A percentile compares a stretch with the other conserved stretches of the same genome.
phyloP scores from a whole-genome alignment of 2,113 vertebrate species.

The Pangasianodon gigas region DNA sequence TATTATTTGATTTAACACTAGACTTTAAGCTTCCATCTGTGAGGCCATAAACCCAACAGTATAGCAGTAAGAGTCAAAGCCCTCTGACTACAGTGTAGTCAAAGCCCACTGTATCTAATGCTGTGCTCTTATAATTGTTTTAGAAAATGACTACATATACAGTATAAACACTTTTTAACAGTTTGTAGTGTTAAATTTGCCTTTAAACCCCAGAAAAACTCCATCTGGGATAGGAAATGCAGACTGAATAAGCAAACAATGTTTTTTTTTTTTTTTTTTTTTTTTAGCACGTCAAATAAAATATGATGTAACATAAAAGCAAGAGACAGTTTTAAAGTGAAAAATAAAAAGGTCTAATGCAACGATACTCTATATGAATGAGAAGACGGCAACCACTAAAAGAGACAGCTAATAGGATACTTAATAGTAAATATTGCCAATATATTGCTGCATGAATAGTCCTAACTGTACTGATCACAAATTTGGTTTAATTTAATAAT shows the following conservation, averaged over 20 bases:
- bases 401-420: background rate
- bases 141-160: background rate
- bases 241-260: background rate
- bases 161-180: background rate
- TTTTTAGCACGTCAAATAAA: background rate
- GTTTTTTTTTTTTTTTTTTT: background rate
- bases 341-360: background rate
- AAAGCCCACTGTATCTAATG: background rate
- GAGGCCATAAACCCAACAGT: slow-evolving; percentile 12
- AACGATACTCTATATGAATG: background rate
- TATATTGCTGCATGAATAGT: background rate
- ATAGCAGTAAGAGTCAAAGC: slow-evolving; percentile 6
- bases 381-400: too few relatives aligned
- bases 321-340: background rate
- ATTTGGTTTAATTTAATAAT: background rate
- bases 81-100: background rate
- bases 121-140: background rate
- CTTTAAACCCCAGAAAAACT: background rate
- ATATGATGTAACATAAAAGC: background rate
- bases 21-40: slow-evolving; percentile 37
- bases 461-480: background rate
- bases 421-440: background rate
- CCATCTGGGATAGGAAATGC: background rate
- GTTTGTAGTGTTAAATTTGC: background rate
- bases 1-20: slow-evolving; percentile 51